These are phyloP conservation scores for Tinamus guttatus DNA, from an alignment of 2,113 vertebrate genomes.

Conservation along the genomic window DNA sequence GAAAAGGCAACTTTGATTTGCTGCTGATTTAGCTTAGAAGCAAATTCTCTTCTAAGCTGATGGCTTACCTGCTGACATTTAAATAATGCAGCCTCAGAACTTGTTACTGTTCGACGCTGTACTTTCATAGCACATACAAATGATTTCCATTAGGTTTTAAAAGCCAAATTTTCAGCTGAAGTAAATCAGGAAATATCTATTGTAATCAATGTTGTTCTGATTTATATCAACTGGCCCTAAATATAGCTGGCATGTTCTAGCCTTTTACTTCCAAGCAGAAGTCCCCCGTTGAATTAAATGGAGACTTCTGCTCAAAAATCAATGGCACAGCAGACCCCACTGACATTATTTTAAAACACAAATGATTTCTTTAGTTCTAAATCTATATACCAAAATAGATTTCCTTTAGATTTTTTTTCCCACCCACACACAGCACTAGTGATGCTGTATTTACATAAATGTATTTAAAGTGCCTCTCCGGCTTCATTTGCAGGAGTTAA, in stretches of 20 bases:
- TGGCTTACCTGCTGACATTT: constrained; percentile 10
- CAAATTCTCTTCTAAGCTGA: not conserved
- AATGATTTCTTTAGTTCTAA: constrained; percentile 35
- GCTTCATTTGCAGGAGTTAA: not conserved
- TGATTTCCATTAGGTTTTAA: not conserved
- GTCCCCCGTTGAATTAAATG: constrained; percentile 11
- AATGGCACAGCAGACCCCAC: not conserved
- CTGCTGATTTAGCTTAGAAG: constrained; percentile 35
- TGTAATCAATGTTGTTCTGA: not conserved
- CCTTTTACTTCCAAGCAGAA: constrained; percentile 7
- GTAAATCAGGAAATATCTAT: not conserved
- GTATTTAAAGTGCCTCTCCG: not conserved
- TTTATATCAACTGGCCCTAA: not conserved
- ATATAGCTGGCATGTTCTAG: not conserved
- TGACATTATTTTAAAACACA: constrained; percentile 33
- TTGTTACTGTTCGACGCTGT: not conserved
- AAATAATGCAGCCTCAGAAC: constrained; percentile 1
- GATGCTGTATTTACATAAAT: not conserved
- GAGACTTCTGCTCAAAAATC: not conserved
- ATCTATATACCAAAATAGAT: constrained; percentile 22
- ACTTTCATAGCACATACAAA: not conserved
- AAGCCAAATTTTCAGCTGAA: not conserved
- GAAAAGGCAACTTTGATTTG: constrained; percentile 29
- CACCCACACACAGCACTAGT: constrained; percentile 2
- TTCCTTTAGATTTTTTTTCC: constrained; percentile 8